Evolutionary conservation across 2,888 invertebrate species (phyloP), one percentile per base, ranked within the genome.

Genomic region (Ochropleura leucogaster): DNA sequence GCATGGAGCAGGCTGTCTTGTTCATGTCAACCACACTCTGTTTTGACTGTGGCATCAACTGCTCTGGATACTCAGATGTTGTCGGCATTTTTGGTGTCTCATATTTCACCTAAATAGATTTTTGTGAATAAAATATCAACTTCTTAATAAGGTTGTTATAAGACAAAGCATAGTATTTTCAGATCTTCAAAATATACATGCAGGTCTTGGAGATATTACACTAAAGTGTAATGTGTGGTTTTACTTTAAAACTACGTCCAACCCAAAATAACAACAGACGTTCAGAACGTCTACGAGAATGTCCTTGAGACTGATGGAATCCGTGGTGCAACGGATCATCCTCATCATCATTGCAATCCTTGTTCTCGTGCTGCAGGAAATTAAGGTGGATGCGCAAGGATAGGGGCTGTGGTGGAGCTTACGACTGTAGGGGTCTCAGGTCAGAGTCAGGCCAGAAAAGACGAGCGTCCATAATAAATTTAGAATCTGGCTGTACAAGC

Each of bases 1-100:
- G 85, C 87, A 90, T 86, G 0, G 92, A 91, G 0, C 93, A 85
- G 14, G 93, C 93, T 0, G 92, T 92, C 18, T 84, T 88, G 7
- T 83, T 82, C 42, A 74, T n/a, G 46, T 69, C 12, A 42, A 12
- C 16, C 8, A 20, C 30, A 6, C 51, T 49, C 0, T 60, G 9
- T 18, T 60, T n/a, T n/a, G 55, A 10, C 3, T 63, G n/a, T 12
- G 6, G 47, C 12, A 30, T 16, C 3, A 12, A 9, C 5, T 10
- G 8, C 14, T 47, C 18, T 44, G 57, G 8, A 30, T n/a, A 6
- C 5, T n/a, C 44, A 14, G 59, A 0, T 18, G 18, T 12, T 14
- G 60, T 0, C n/a, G n/a, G 5, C 8, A 18, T 40, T 46, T 7
- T 0, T 4, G n/a, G 12, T 14, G n/a, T 44, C 12, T 62, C n/a